Evolutionary conservation across 2,797 vertebrate genomes (phyloP).

Genomic region (Petrocephalus sullivani): DNA sequence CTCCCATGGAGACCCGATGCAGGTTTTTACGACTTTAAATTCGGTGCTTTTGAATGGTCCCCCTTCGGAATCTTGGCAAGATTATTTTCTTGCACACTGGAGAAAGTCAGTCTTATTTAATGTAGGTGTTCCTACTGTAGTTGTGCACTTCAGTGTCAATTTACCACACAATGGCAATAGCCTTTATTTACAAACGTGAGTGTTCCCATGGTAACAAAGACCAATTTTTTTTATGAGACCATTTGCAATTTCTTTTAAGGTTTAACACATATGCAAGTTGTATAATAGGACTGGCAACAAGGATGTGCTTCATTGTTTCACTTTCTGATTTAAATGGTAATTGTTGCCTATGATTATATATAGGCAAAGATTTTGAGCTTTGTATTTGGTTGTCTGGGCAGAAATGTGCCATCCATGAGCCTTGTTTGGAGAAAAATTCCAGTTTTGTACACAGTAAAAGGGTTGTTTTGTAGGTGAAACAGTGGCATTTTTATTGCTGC

Average conservation of each 20-base stretch:
- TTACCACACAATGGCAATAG: neutral
- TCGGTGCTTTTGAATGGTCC: neutral
- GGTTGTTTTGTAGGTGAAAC: slow-evolving; percentile 6
- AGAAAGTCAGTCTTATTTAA: neutral
- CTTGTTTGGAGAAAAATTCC: neutral
- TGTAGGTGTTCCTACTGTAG: neutral
- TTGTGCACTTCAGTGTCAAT: neutral
- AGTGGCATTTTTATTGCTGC: neutral
- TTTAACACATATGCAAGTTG: neutral
- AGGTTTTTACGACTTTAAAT: neutral
- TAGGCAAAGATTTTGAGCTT: neutral
- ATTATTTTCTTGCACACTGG: neutral
- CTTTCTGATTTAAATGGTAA: neutral
- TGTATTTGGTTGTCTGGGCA: neutral
- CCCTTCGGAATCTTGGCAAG: neutral
- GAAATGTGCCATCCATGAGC: neutral
- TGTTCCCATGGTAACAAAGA: neutral
- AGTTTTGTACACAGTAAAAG: neutral
- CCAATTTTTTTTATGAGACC: neutral
- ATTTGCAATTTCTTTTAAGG: neutral
- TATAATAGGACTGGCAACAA: neutral
- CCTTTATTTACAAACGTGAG: neutral
- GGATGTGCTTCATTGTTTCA: neutral
- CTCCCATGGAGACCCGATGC: neutral
- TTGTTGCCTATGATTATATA: neutral